A percentile compares a stretch with the other conserved stretches of the same genome.
These are phyloP conservation scores for Syncerus caffer DNA, from an alignment of 2,797 vertebrate genomes.

Conservation along the genomic window DNA sequence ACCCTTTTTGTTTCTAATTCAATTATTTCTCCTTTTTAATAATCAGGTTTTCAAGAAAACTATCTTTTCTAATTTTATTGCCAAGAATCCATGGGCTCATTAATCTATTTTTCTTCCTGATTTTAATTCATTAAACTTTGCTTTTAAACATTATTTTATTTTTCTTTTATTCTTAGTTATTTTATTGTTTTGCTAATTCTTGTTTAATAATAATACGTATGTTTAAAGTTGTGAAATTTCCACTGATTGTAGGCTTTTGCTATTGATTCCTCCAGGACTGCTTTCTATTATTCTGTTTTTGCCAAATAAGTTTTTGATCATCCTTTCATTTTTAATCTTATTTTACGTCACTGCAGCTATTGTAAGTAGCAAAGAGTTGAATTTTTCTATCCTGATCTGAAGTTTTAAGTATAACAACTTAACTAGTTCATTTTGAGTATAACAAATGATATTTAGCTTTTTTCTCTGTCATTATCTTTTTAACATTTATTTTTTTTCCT, in stretches of 20 bases:
- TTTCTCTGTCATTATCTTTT: background rate
- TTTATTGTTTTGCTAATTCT: conserved; percentile 38
- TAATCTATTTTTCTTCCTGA: background rate
- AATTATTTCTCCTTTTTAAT: background rate
- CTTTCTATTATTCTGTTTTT: conserved; percentile 51
- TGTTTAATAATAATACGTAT: background rate
- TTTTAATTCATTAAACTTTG: conserved; percentile 12
- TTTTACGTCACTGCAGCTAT: background rate
- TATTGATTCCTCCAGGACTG: background rate
- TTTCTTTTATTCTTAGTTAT: background rate
- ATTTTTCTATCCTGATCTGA: background rate
- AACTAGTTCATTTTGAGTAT: background rate
- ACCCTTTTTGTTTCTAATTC: background rate
- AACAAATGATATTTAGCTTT: background rate
- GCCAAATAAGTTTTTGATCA: conserved; percentile 19
- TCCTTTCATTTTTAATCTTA: background rate
- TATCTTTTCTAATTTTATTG: conserved; percentile 17
- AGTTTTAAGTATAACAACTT: background rate
- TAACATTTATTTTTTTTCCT: background rate
- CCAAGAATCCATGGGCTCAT: background rate
- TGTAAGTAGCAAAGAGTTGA: background rate
- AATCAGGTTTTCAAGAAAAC: background rate
- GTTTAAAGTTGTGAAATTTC: background rate
- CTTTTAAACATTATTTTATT: conserved; percentile 9
- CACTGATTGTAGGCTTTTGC: background rate